Percentiles rank a stretch among this genome's conserved stretches.
phyloP scores from a whole-genome alignment of 1,140 invertebrate genomes.

The Drosophila nigromelanica region DNA sequence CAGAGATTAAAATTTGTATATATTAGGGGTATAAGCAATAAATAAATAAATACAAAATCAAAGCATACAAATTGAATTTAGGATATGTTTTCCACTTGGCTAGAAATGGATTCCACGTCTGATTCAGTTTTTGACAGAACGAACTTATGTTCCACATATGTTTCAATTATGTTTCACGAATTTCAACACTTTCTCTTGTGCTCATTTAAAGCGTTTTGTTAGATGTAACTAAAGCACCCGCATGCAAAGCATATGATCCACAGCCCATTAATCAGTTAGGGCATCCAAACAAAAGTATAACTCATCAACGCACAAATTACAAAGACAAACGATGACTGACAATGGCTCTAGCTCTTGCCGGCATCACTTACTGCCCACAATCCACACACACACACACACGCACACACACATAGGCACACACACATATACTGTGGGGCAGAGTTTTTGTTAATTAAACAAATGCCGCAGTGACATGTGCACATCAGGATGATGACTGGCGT shows the following conservation, averaged over 20 bases:
- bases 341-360: constrained; percentile 43
- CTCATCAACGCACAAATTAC: constrained; percentile 80
- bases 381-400: constrained; percentile 43
- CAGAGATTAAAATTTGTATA: no score
- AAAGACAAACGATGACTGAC: constrained; percentile 79
- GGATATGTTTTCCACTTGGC: no score
- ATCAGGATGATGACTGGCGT: constrained; percentile 75
- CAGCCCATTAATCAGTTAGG: constrained; percentile 70
- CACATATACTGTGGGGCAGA: constrained; percentile 15
- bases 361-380: constrained; percentile 74
- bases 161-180: not conserved
- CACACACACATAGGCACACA: constrained; percentile 11
- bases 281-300: constrained; percentile 63
- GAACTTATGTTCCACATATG: not conserved
- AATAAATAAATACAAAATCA: no score
- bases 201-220: not conserved
- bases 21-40: no score
- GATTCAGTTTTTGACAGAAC: not conserved
- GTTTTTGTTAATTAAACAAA: constrained; percentile 82
- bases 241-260: constrained; percentile 49
- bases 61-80: no score
- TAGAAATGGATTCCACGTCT: no score
- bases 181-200: constrained; percentile 18
- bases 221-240: constrained; percentile 52
- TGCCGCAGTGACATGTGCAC: constrained; percentile 80